These are phyloP conservation scores for Thalassoma bifasciatum DNA, from an alignment of 2,113 vertebrate genomes.

Conservation along the genomic window DNA sequence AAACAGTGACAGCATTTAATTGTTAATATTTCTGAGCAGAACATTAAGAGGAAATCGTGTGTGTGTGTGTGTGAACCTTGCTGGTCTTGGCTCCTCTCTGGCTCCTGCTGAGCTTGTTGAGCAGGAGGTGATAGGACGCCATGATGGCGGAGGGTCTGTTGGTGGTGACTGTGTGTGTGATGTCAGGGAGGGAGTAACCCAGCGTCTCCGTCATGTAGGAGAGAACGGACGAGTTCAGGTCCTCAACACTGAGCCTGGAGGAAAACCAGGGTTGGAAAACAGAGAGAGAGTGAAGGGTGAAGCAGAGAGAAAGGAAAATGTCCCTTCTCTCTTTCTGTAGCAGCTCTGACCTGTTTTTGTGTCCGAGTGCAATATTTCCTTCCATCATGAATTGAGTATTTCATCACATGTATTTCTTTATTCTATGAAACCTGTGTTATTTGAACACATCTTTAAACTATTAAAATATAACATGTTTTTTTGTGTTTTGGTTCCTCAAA, in stretches of 20 bases:
- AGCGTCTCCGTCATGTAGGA: slow-evolving; percentile 84
- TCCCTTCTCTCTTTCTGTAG: slow-evolving; percentile 53
- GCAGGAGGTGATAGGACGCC: slow-evolving; percentile 86
- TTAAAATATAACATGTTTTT: no score
- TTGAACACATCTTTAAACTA: no score
- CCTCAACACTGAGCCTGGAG: slow-evolving; percentile 81
- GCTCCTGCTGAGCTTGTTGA: slow-evolving; percentile 83
- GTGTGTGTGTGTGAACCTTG: slow-evolving; percentile 69
- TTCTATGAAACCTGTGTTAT: no score
- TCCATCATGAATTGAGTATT: no score
- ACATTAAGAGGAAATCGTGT: not conserved
- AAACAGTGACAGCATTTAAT: slow-evolving; percentile 31
- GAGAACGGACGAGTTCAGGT: slow-evolving; percentile 83
- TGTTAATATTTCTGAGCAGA: not conserved
- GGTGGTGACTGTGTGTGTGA: slow-evolving; percentile 81
- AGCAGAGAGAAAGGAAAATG: slow-evolving; percentile 35
- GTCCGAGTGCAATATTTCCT: no score
- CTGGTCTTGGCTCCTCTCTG: slow-evolving; percentile 77
- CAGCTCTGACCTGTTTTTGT: slow-evolving; percentile 83
- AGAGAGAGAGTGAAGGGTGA: not conserved
- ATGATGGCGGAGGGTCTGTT: slow-evolving; percentile 86
- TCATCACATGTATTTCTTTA: no score
- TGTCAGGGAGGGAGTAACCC: slow-evolving; percentile 81
- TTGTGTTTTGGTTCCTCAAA: no score
- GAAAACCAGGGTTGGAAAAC: slow-evolving; percentile 1